These are phyloP conservation scores for Phoenicopterus ruber DNA, from an alignment of 2,113 vertebrate genomes.

Conservation along the genomic window DNA sequence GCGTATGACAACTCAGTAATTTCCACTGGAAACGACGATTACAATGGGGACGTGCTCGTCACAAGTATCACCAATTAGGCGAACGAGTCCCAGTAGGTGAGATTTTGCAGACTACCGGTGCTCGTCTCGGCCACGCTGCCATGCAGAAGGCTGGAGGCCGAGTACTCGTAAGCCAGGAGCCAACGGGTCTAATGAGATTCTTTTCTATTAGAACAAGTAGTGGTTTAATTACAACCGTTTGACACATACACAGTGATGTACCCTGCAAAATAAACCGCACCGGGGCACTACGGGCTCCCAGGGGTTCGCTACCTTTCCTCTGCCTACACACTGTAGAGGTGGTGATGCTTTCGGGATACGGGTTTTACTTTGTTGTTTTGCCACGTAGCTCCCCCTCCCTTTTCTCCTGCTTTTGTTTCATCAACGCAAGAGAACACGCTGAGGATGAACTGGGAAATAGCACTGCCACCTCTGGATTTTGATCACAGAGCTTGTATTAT, in stretches of 20 bases:
- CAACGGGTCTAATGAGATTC: not conserved
- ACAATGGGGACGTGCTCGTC: not conserved
- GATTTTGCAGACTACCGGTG: not conserved
- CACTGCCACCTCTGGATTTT: not conserved
- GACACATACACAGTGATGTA: accelerated
- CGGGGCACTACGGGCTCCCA: not conserved
- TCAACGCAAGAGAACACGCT: not conserved
- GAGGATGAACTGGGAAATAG: not conserved
- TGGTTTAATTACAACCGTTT: not conserved
- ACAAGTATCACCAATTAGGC: not conserved
- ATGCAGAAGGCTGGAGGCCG: not conserved
- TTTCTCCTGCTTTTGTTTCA: not conserved
- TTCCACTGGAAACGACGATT: not conserved
- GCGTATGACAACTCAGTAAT: not conserved
- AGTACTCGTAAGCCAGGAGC: not conserved
- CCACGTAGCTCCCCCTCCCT: not conserved
- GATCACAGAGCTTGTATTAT: not conserved
- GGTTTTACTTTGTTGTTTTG: not conserved
- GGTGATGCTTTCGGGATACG: not conserved
- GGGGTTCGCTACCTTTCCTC: not conserved
- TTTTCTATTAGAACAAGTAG: not conserved
- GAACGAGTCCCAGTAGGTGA: not conserved
- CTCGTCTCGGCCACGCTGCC: accelerated
- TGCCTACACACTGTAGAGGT: accelerated
- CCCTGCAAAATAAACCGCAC: not conserved